phyloP scores from a whole-genome alignment of 2,888 invertebrate species.

The Dicyrtoma fusca region DNA sequence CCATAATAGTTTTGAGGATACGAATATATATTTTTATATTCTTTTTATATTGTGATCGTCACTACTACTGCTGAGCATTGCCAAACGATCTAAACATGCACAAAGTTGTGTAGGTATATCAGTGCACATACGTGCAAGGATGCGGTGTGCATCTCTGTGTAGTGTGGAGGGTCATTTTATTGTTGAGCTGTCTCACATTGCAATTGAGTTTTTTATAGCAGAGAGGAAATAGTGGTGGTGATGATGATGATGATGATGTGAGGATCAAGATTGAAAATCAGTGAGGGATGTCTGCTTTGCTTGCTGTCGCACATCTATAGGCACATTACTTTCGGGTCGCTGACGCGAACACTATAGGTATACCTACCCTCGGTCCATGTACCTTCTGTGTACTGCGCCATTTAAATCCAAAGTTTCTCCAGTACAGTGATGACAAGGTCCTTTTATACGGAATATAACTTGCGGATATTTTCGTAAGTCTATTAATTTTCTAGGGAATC shows the following conservation, averaged over 20 bases:
- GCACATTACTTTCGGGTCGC: constrained; percentile 5
- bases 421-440: background rate
- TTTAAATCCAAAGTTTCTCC: background rate
- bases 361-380: background rate
- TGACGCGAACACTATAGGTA: background rate
- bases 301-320: background rate
- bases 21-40: too few relatives aligned
- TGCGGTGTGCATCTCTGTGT: too few relatives aligned
- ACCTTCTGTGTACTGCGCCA: too few relatives aligned
- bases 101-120: too few relatives aligned
- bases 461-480: constrained; percentile 16
- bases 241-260: constrained; percentile 28
- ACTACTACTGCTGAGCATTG: too few relatives aligned
- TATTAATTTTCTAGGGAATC: constrained; percentile 26
- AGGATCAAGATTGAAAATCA: constrained; percentile 31
- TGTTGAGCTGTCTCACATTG: constrained; percentile 5
- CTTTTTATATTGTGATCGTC: too few relatives aligned
- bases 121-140: too few relatives aligned
- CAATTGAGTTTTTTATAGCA: background rate
- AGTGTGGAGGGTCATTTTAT: too few relatives aligned
- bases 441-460: background rate
- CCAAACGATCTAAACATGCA: too few relatives aligned
- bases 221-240: background rate
- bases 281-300: constrained; percentile 21
- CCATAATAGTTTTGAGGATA: too few relatives aligned